phyloP scores from a whole-genome alignment of 2,113 vertebrate genomes.

The Toxostoma redivivum region DNA sequence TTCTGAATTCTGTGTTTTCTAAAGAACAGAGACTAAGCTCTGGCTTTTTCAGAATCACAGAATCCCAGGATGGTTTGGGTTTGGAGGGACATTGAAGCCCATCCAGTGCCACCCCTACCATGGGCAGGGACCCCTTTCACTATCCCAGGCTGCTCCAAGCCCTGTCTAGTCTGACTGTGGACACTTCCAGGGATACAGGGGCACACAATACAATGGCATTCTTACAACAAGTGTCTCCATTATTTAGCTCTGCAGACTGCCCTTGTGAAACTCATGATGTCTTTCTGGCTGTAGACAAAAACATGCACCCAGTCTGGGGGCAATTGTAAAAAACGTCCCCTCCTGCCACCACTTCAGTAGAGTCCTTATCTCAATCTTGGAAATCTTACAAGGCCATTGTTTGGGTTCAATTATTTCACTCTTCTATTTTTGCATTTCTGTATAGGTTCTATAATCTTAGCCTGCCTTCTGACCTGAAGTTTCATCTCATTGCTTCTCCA shows the following conservation, averaged over 20 bases:
- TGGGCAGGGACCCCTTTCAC: background rate
- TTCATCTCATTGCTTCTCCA: background rate
- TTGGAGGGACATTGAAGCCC: background rate
- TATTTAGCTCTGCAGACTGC: background rate
- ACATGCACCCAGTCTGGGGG: background rate
- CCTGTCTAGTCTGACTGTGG: fast-evolving
- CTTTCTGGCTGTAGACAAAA: background rate
- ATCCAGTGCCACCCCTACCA: background rate
- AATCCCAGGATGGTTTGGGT: background rate
- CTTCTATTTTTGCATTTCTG: background rate
- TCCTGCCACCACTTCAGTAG: background rate
- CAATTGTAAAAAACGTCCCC: fast-evolving
- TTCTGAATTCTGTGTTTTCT: background rate
- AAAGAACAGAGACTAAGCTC: background rate
- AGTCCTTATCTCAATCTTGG: background rate
- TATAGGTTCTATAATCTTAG: background rate
- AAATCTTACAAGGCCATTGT: background rate
- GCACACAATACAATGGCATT: background rate
- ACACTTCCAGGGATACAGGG: background rate
- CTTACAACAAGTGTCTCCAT: background rate
- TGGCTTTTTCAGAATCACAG: background rate
- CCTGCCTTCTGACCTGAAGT: background rate
- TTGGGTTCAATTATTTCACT: background rate
- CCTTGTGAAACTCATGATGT: background rate
- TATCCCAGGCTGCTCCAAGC: background rate